A percentile compares a stretch with the other conserved stretches of the same genome.
These are phyloP conservation scores for Heteromormyrus szaboi DNA, from an alignment of 2,797 vertebrate genomes.

Conservation along the genomic window DNA sequence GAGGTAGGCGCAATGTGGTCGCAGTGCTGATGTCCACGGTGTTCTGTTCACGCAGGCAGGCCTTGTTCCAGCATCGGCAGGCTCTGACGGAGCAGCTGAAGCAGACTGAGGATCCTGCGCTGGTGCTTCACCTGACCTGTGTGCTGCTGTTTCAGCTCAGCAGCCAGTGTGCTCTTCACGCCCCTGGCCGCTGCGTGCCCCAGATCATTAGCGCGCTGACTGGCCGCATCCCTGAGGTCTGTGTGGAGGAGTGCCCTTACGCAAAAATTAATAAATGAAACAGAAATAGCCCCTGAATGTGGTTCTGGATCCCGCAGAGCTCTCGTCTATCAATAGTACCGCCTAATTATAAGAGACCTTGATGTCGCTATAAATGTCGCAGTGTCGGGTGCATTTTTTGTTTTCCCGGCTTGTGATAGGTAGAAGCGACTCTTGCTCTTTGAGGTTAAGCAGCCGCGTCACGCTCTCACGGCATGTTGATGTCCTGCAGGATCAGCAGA, in stretches of 20 bases:
- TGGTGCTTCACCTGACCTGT: conserved; percentile 83
- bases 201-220: conserved; percentile 79
- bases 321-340: neutral
- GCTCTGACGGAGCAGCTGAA: conserved; percentile 84
- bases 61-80: conserved; percentile 81
- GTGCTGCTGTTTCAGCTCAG: conserved; percentile 83
- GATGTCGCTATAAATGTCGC: neutral
- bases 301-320: neutral
- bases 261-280: neutral
- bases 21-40: neutral
- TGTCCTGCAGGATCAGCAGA: conserved; percentile 77
- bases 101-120: conserved; percentile 80
- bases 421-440: neutral
- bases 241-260: neutral
- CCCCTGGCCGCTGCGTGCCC: conserved; percentile 89
- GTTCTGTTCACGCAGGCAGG: conserved; percentile 49
- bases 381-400: neutral
- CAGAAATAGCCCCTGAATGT: neutral
- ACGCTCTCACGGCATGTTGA: neutral
- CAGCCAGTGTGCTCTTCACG: conserved; percentile 85
- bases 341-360: neutral
- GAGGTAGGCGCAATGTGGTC: neutral
- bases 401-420: neutral
- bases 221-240: conserved; percentile 75
- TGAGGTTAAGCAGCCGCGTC: neutral